Evolutionary conservation across 2,113 vertebrate genomes (phyloP).

Genomic region (Paradisaea rubra): DNA sequence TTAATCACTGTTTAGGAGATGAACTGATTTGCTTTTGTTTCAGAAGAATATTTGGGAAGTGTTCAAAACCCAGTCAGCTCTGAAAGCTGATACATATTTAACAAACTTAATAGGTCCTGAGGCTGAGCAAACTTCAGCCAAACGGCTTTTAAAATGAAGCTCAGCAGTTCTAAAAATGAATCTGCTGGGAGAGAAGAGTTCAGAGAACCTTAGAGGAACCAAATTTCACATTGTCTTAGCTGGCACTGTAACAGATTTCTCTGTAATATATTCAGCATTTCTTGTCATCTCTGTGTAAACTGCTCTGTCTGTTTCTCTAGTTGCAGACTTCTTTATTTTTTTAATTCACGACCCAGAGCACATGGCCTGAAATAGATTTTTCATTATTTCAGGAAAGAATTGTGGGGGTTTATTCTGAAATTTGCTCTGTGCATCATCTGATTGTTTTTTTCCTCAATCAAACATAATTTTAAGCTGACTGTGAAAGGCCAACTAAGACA

Average conservation of each 20-base stretch:
- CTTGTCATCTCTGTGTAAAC: constrained; percentile 24
- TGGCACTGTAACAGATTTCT: constrained; percentile 51
- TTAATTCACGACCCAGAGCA: constrained; percentile 38
- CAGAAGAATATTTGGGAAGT: background rate
- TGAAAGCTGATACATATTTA: constrained; percentile 16
- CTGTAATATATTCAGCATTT: constrained; percentile 49
- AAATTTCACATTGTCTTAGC: constrained; percentile 62
- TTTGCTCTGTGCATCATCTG: background rate
- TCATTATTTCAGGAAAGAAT: constrained; percentile 30
- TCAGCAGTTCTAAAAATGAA: constrained; percentile 47
- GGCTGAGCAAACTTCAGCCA: constrained; percentile 30
- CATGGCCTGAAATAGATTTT: constrained; percentile 31
- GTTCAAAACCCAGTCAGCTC: constrained; percentile 6
- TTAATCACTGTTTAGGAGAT: background rate
- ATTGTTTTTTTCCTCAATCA: background rate
- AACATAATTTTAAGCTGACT: constrained; percentile 17
- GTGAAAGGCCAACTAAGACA: constrained; percentile 33
- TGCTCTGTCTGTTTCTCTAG: constrained; percentile 19
- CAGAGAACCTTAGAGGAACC: constrained; percentile 44
- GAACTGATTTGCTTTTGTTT: constrained; percentile 8
- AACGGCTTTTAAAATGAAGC: constrained; percentile 4
- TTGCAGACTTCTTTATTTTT: constrained; percentile 17
- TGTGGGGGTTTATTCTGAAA: background rate
- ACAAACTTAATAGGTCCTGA: constrained; percentile 28
- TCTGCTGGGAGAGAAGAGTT: constrained; percentile 45